These are phyloP conservation scores for Nipponacmea schrenckii DNA, from an alignment of 2,888 invertebrate species.

Conservation along the genomic window DNA sequence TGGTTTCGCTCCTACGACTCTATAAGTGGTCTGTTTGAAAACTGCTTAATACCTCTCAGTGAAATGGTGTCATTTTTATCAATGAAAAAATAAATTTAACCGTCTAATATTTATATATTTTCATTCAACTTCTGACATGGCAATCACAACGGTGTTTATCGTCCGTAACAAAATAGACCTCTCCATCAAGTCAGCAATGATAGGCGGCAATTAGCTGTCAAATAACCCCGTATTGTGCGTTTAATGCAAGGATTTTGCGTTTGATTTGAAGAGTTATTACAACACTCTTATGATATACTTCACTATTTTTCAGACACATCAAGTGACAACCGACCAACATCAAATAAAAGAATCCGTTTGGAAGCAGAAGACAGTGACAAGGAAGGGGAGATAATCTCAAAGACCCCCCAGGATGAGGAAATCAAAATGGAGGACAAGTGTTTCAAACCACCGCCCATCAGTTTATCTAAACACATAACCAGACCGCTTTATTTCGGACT, in stretches of 20 bases:
- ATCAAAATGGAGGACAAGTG: conserved; percentile 10
- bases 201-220: conserved; percentile 3
- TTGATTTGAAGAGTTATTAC: conserved; percentile 1
- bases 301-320: conserved; percentile 7
- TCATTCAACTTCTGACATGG: conserved; percentile 5
- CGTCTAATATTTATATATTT: conserved; percentile 8
- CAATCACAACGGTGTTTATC: conserved; percentile 8
- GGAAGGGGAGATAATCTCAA: conserved; percentile 11
- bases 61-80: conserved; percentile 5
- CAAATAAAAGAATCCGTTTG: background rate
- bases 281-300: conserved; percentile 1
- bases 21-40: conserved; percentile 1
- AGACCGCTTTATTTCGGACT: conserved; percentile 11
- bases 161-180: background rate
- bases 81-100: conserved; percentile 2
- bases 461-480: conserved; percentile 13
- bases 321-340: conserved; percentile 2
- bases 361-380: conserved; percentile 10
- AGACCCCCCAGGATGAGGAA: conserved; percentile 9
- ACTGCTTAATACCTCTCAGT: background rate
- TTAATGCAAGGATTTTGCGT: background rate
- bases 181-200: background rate
- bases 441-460: conserved; percentile 18
- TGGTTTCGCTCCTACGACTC: background rate
- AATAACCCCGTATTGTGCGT: conserved; percentile 1